Evolutionary conservation across 2,888 invertebrate species (phyloP).

Genomic region (Aplocera efformata): DNA sequence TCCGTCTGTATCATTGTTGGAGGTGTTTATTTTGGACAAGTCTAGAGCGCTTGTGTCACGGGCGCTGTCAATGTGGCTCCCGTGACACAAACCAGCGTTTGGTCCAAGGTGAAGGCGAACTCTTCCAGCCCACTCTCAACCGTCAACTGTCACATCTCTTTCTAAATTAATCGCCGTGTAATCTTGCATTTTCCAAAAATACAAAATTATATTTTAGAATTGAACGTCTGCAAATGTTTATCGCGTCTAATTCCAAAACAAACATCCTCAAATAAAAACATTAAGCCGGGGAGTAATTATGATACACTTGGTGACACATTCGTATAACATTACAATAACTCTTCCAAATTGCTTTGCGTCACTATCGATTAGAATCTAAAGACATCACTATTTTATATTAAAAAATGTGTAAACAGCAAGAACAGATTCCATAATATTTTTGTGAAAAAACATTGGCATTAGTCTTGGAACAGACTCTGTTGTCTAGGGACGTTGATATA

Average conservation of each 20-base stretch:
- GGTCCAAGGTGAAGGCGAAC: slow-evolving; percentile 73
- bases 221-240: not conserved
- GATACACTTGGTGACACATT: slow-evolving; percentile 18
- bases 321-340: slow-evolving; percentile 8
- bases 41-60: slow-evolving; percentile 59
- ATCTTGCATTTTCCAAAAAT: slow-evolving; percentile 34
- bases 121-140: slow-evolving; percentile 36
- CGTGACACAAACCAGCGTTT: slow-evolving; percentile 64
- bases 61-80: slow-evolving; percentile 61
- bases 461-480: slow-evolving; percentile 20
- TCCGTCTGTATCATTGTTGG: slow-evolving; percentile 56
- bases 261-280: not conserved
- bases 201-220: too few species aligned
- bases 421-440: slow-evolving; percentile 18
- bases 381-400: slow-evolving; percentile 14
- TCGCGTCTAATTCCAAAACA: slow-evolving; percentile 1
- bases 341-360: slow-evolving; percentile 3
- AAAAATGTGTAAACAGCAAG: slow-evolving; percentile 9
- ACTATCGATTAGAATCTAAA: slow-evolving; percentile 23
- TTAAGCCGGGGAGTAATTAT: slow-evolving; percentile 11
- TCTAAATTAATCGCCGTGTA: slow-evolving; percentile 62
- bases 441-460: slow-evolving; percentile 19
- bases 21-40: slow-evolving; percentile 66
- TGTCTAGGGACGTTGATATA: slow-evolving; percentile 34
- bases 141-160: slow-evolving; percentile 55